Base-by-base conservation (phyloP, 2,888 invertebrate species). In the Epinotia brunnichana region DNA sequence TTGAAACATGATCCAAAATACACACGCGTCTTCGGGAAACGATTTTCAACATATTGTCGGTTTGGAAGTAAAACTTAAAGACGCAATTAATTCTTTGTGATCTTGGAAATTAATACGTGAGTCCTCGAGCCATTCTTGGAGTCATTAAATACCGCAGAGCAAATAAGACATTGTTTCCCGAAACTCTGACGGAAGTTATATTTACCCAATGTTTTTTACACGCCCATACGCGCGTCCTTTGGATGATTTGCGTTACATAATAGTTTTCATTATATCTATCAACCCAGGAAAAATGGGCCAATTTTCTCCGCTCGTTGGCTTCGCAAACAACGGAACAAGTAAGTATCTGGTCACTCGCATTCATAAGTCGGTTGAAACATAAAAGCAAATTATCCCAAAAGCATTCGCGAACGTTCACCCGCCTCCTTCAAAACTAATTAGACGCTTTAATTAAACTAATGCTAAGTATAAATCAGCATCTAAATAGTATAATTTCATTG, bases 401-500 rank as follows among this genome's bases (percentile, higher is more conserved):
- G 71, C 61, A 35, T 67, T 67, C 54, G 67, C 61, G 44, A 57
- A 62, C 57, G 66, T 66, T 73, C 60, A 70, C 41, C 61, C 48
- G 48, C 48, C 21, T 68, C 73, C 61, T 62, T 62, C 73, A 54
- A 84, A 89, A 88, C 90, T 91, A 92, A 92, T 91, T 90, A 90
- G 83, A 81, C 82, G 83, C 87, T 86, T 88, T 91, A 91, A 91
- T 92, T 91, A 91, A 85, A 87, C 87, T 89, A 91, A 91, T 88
- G 88, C 83, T 80, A 76, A 79, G 81, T 86, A 85, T 91, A 89
- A 82, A 90, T 91, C 90, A 90, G 85, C 87, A 87, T 89, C 87
- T 90, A 90, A 91, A 87, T 86, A 88, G 88, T 87, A 85, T 85
- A 85, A 83, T 86, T 87, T 89, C 90, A 90, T 91, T 91, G 91